Percentiles rank a stretch among this genome's conserved stretches.
Conservation (phyloP, 2,888 invertebrate species). For the Volucella inanis region DNA sequence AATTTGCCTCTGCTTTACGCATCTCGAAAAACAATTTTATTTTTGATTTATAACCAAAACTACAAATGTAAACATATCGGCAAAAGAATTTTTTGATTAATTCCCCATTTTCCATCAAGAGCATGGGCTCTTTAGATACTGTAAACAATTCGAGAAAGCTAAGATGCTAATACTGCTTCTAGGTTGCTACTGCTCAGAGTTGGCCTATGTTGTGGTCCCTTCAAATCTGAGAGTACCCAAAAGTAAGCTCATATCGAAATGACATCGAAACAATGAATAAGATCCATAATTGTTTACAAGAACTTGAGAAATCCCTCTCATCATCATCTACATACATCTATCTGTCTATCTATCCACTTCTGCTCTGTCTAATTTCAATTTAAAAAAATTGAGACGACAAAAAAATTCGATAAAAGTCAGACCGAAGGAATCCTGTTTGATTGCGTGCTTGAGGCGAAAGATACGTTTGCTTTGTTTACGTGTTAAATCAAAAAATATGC, state of each 20-base stretch:
- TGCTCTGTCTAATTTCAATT: constrained; percentile 44
- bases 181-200: neutral
- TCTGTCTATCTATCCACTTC: constrained; percentile 26
- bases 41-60: constrained; percentile 58
- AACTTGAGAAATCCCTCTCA: constrained; percentile 57
- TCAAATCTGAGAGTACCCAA: constrained; percentile 20
- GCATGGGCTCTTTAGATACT: constrained; percentile 53
- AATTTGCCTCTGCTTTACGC: constrained; percentile 21
- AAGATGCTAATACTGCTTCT: constrained; percentile 29
- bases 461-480: constrained; percentile 68
- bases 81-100: constrained; percentile 70
- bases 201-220: neutral
- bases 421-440: constrained; percentile 57
- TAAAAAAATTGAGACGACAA: constrained; percentile 40
- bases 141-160: constrained; percentile 60
- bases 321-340: neutral
- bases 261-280: constrained; percentile 65
- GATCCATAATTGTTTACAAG: constrained; percentile 56
- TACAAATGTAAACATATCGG: constrained; percentile 60
- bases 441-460: constrained; percentile 69
- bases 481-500: constrained; percentile 72
- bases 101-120: constrained; percentile 69
- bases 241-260: constrained; percentile 55
- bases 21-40: constrained; percentile 34
- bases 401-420: neutral